Conservation (phyloP, 2,888 invertebrate species). For the Dione vanillae region DNA sequence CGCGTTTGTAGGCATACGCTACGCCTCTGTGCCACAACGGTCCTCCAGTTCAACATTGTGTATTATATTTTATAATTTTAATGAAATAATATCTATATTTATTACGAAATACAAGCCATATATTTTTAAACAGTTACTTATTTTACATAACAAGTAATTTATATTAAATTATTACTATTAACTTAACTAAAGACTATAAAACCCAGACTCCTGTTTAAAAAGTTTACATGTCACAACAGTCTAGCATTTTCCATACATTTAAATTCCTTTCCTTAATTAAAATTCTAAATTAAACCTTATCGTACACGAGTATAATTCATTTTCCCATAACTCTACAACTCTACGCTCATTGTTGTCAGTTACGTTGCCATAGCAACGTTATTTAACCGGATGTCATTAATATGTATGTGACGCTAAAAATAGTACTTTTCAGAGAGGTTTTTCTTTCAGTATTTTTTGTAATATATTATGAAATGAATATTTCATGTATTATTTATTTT, state of each 20-base stretch:
- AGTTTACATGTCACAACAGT: slow-evolving; percentile 37
- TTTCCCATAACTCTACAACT: slow-evolving; percentile 39
- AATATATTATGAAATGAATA: slow-evolving; percentile 14
- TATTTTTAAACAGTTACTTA: no score
- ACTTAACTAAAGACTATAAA: slow-evolving; percentile 4
- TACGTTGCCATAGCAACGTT: slow-evolving; percentile 59
- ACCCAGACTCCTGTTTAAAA: slow-evolving; percentile 27
- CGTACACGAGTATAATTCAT: slow-evolving; percentile 20
- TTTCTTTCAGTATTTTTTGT: slow-evolving; percentile 22
- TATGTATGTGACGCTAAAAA: slow-evolving; percentile 39
- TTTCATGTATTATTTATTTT: neutral
- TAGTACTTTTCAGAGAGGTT: slow-evolving; percentile 20
- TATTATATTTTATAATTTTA: no score
- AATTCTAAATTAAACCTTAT: slow-evolving; percentile 27
- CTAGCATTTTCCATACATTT: slow-evolving; percentile 37
- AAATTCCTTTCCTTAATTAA: slow-evolving; percentile 38
- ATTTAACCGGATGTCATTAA: slow-evolving; percentile 37
- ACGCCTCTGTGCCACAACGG: no score
- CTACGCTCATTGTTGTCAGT: slow-evolving; percentile 54
- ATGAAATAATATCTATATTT: no score
- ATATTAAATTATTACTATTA: neutral
- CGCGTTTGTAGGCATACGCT: no score
- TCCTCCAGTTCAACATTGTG: no score
- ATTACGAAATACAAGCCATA: no score
- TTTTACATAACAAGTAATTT: neutral